These are phyloP conservation scores for Ommatoiulus sabulosus DNA, from an alignment of 2,888 invertebrate genomes.

Conservation along the genomic window DNA sequence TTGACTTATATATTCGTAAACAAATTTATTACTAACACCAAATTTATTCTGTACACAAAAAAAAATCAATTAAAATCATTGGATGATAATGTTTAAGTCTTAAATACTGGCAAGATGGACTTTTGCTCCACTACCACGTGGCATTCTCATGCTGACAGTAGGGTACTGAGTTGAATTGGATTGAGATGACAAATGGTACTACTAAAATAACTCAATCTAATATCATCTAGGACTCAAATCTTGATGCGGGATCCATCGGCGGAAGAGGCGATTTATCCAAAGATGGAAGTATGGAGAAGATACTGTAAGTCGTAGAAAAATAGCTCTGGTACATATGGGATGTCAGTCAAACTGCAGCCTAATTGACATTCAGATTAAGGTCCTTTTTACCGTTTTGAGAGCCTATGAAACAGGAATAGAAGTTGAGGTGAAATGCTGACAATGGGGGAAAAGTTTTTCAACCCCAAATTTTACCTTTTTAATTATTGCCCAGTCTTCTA, in stretches of 20 bases:
- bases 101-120: not conserved
- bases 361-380: constrained; percentile 61
- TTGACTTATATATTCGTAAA: not conserved
- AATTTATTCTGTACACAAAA: constrained; percentile 6
- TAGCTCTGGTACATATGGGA: not conserved
- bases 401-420: constrained; percentile 59
- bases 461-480: constrained; percentile 72
- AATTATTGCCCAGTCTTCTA: constrained; percentile 95
- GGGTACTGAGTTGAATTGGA: no score
- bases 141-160: no score
- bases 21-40: constrained; percentile 6
- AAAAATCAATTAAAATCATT: constrained; percentile 10
- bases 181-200: constrained; percentile 2
- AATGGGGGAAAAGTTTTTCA: not conserved
- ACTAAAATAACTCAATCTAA: not conserved
- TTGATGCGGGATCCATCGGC: not conserved
- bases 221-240: not conserved
- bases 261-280: not conserved
- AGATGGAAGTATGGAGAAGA: not conserved
- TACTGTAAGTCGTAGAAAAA: not conserved
- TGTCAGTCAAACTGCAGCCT: not conserved
- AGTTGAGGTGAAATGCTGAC: not conserved
- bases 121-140: no score
- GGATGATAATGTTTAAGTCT: not conserved
- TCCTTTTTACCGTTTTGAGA: constrained; percentile 61